Conservation (phyloP, 2,113 vertebrate genomes). For the Capreolus pygargus region DNA sequence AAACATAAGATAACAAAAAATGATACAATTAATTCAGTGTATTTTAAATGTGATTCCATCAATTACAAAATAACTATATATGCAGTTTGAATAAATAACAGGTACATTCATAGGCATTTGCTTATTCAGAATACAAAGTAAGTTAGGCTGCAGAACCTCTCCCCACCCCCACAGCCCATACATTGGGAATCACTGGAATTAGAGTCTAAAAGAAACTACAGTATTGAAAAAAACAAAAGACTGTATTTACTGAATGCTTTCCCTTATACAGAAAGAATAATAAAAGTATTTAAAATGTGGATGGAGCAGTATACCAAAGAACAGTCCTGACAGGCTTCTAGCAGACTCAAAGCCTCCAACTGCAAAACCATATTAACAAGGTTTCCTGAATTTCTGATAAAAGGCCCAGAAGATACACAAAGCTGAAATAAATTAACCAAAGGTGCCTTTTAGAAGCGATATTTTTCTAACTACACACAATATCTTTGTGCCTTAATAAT, state of each 20-base stretch:
- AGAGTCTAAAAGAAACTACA: background rate
- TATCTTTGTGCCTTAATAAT: background rate
- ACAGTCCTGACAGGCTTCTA: background rate
- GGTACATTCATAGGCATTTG: background rate
- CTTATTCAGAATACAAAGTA: slow-evolving; percentile 14
- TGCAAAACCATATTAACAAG: background rate
- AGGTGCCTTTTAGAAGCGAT: background rate
- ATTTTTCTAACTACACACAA: background rate
- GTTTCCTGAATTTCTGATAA: slow-evolving; percentile 19
- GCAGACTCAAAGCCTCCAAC: slow-evolving; percentile 16
- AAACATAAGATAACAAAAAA: background rate
- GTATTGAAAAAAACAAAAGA: background rate
- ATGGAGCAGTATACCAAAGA: background rate
- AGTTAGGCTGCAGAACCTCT: background rate
- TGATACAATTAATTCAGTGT: background rate
- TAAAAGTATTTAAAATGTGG: background rate
- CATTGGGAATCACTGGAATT: background rate
- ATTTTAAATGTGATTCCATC: background rate
- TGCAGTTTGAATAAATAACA: background rate
- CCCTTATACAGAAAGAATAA: background rate
- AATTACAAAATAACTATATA: background rate
- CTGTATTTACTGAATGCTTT: background rate
- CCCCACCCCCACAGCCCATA: background rate
- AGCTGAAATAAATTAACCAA: background rate
- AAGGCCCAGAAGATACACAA: background rate